These are phyloP conservation scores for Microtus richardsoni DNA, from an alignment of 2,113 vertebrate genomes.

Conservation along the genomic window DNA sequence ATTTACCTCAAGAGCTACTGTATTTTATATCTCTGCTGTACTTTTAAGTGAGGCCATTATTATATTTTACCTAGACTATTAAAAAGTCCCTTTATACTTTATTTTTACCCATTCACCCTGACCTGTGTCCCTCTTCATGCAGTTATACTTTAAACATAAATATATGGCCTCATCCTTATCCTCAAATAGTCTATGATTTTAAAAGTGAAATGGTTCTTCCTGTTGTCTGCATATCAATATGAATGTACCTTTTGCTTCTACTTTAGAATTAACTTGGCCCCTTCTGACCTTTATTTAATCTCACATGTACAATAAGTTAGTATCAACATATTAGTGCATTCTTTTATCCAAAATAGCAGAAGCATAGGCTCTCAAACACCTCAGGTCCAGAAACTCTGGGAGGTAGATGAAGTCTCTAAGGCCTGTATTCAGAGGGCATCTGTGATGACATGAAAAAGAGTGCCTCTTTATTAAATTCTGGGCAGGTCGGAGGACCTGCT, in stretches of 20 bases:
- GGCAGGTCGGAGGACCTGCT: not conserved
- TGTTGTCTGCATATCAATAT: too few relatives aligned
- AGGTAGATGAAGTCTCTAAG: not conserved
- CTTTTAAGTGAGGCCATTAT: not conserved
- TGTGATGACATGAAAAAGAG: not conserved
- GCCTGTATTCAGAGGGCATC: not conserved
- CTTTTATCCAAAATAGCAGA: not conserved
- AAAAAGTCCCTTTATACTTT: not conserved
- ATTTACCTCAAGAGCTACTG: not conserved
- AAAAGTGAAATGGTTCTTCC: not conserved
- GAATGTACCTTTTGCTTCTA: not conserved
- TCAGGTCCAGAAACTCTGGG: not conserved
- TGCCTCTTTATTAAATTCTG: not conserved
- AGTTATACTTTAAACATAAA: conserved; percentile 17
- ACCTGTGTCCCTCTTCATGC: not conserved
- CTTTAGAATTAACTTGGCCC: not conserved
- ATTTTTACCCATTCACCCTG: not conserved
- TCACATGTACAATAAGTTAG: not conserved
- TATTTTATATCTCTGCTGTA: not conserved
- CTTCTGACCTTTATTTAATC: not conserved
- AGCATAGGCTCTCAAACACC: not conserved
- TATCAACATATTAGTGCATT: not conserved
- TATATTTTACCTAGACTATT: not conserved
- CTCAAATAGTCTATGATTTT: not conserved
- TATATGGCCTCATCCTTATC: not conserved